Percentiles rank a stretch among this genome's conserved stretches.
phyloP scores from a whole-genome alignment of 2,888 invertebrate genomes.

The Volucella zonaria region DNA sequence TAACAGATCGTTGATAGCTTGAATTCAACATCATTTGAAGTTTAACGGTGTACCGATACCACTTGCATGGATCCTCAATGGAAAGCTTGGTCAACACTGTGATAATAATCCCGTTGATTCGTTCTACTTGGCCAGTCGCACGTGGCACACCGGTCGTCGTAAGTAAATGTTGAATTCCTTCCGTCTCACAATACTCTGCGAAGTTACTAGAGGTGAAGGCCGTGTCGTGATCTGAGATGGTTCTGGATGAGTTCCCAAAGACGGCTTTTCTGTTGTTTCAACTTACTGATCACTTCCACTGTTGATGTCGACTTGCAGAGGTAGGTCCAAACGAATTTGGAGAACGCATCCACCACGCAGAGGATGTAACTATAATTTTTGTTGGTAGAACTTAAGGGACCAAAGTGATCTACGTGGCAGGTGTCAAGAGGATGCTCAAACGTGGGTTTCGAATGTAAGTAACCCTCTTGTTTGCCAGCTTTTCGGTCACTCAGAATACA shows the following conservation, averaged over 20 bases:
- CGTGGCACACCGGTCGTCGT: no score
- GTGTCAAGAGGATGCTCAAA: constrained; percentile 65
- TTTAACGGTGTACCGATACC: neutral
- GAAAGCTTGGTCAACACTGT: constrained; percentile 16
- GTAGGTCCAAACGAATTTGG: constrained; percentile 80
- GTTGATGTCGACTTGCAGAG: constrained; percentile 77
- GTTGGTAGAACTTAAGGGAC: constrained; percentile 77
- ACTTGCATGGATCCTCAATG: constrained; percentile 12
- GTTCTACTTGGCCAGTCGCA: no score
- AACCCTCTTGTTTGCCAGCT: constrained; percentile 69
- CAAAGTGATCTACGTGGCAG: constrained; percentile 78
- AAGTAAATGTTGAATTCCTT: no score
- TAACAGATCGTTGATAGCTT: no score
- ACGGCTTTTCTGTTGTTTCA: constrained; percentile 16
- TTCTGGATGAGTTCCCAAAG: no score
- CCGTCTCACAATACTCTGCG: no score
- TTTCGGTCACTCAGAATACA: constrained; percentile 40
- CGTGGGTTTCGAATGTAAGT: constrained; percentile 8
- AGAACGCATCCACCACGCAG: constrained; percentile 78
- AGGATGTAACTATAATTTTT: constrained; percentile 76
- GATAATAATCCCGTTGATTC: no score
- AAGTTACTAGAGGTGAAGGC: no score
- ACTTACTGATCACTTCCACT: constrained; percentile 13
- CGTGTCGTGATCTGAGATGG: no score
- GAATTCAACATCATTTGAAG: no score